Evolutionary conservation across 1,140 invertebrate genomes (phyloP).

Genomic region (Microplitis demolitor): DNA sequence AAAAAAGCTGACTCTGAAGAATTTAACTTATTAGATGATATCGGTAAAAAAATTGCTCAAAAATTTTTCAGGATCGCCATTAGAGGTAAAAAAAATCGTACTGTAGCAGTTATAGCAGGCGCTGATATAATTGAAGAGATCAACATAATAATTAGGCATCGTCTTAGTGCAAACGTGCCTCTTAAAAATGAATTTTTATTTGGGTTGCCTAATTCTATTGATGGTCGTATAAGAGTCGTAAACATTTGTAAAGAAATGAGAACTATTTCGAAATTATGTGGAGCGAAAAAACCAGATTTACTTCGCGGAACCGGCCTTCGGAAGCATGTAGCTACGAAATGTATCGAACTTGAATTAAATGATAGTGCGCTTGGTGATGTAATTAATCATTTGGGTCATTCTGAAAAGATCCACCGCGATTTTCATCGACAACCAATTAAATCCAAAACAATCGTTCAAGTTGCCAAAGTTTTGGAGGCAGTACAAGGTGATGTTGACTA

Average conservation of each 20-base stretch:
- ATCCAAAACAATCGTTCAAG: background rate
- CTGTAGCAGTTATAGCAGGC: constrained; percentile 1
- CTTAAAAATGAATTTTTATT: constrained; percentile 13
- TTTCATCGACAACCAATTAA: constrained; percentile 20
- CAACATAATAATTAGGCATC: background rate
- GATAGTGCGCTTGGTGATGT: constrained; percentile 9
- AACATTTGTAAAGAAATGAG: background rate
- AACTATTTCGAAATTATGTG: background rate
- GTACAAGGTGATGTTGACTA: background rate
- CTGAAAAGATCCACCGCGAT: constrained; percentile 13
- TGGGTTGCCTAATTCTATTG: background rate
- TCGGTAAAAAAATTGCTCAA: constrained; percentile 2
- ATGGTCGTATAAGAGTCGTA: background rate
- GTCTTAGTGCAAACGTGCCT: background rate
- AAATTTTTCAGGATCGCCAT: constrained; percentile 6
- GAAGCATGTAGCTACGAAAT: constrained; percentile 5
- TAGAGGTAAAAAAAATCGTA: constrained; percentile 19
- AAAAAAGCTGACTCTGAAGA: constrained; percentile 3
- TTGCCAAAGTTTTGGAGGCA: background rate
- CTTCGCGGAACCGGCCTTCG: background rate
- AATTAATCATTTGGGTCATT: constrained; percentile 27
- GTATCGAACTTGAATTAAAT: background rate
- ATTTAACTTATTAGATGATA: background rate
- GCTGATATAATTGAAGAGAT: background rate
- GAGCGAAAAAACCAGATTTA: background rate